Base-by-base conservation (phyloP, 2,888 invertebrate genomes). In the Rotaria socialis region DNA sequence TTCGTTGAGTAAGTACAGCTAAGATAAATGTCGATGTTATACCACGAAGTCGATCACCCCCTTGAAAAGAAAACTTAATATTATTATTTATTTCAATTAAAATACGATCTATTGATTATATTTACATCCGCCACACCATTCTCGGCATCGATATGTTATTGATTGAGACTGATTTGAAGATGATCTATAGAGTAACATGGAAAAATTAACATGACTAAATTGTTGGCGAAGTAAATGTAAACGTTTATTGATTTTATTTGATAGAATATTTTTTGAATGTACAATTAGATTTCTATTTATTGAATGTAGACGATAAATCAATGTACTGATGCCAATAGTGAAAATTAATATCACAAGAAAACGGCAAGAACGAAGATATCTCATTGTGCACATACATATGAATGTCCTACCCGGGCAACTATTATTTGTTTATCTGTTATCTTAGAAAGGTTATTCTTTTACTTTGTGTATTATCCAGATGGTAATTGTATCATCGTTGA, bases 1-100 rank as follows among this genome's bases (percentile, higher is more conserved):
- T 35, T 52, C 84, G 16, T 41, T 24, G 0, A n/a, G 8, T 55
- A 2, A 84, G 7, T 35, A 84, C 24, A 5, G 84, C 52, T 24
- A 84, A 55, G 2, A 84, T 55, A 55, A 14, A 84, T n/a, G 35
- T n/a, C 16, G 84, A 84, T 55, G 56, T 84, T 19, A 84, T 84
- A 22, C 84, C 84, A 52, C 56, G 52, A 41, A 84, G 27, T n/a
- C 84, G 52, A 55, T 84, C 84, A n/a, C 55, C 84, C 84, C 84
- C 67, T 67, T 35, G 35, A 35, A 35, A 35, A 35, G 35, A 67
- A 67, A 67, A 67, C 67, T 67, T 11, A 16, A 67, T 4, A 35
- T 24, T 56, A 35, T 67, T 67, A 67, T 35, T 16, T 35, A 67
- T 67, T 35, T 35, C 27, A 6, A 67, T 67, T 35, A 6, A 0